Percentiles rank a stretch among this genome's conserved stretches.
Conservation (phyloP, 2,888 invertebrate species). For the Ceraclea dissimilis region DNA sequence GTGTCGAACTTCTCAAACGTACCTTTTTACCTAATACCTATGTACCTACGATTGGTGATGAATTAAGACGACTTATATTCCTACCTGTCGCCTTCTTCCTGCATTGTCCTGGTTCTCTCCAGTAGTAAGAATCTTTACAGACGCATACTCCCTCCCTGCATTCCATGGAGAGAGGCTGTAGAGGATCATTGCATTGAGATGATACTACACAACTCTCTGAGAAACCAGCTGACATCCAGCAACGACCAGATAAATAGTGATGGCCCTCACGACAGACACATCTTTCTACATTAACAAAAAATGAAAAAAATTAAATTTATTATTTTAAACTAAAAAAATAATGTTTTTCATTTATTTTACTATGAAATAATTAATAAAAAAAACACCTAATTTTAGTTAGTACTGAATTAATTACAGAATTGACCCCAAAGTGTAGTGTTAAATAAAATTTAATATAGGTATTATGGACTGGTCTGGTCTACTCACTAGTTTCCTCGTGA, state of each 20-base stretch:
- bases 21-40: no score
- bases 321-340: no score
- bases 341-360: no score
- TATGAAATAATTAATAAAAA: no score
- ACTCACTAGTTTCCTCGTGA: background rate
- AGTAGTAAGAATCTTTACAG: background rate
- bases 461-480: no score
- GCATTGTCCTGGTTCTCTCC: background rate
- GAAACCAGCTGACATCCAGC: background rate
- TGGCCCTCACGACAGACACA: background rate
- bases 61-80: no score
- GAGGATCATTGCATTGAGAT: background rate
- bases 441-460: no score
- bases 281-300: background rate
- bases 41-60: no score
- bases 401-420: background rate
- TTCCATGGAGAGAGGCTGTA: background rate
- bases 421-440: no score
- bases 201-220: background rate
- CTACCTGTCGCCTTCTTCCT: background rate
- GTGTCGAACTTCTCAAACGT: no score
- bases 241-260: background rate
- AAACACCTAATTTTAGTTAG: no score
- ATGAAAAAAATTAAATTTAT: no score
- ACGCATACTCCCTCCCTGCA: background rate